phyloP scores from a whole-genome alignment of 2,113 vertebrate genomes.

The Apodemus sylvaticus region DNA sequence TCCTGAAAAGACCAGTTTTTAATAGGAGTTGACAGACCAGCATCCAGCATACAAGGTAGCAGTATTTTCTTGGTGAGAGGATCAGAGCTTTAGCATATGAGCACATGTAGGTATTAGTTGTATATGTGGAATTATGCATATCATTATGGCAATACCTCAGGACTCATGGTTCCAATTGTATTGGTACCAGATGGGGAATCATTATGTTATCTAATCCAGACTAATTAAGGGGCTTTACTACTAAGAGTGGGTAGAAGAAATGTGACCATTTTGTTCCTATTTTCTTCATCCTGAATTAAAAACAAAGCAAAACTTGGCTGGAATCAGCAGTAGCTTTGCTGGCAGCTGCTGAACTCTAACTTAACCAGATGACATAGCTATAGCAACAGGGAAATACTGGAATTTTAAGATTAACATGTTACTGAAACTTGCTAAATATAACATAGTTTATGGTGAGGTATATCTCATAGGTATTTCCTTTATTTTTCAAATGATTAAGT shows the following conservation, averaged over 20 bases:
- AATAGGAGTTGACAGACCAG: conserved; percentile 70
- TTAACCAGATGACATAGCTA: conserved; percentile 74
- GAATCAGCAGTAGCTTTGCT: conserved; percentile 38
- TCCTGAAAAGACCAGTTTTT: conserved; percentile 58
- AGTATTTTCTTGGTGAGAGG: conserved; percentile 69
- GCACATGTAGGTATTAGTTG: conserved; percentile 46
- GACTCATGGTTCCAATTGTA: conserved; percentile 56
- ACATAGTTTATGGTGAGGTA: conserved; percentile 52
- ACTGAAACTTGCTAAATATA: conserved; percentile 65
- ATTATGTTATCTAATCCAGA: conserved; percentile 61
- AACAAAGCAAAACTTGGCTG: conserved; percentile 62
- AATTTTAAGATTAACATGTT: conserved; percentile 66
- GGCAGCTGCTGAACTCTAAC: conserved; percentile 67
- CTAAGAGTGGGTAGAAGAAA: conserved; percentile 30
- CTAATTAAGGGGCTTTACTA: conserved; percentile 39
- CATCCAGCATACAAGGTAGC: conserved; percentile 64
- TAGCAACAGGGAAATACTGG: conserved; percentile 72
- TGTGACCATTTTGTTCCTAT: conserved; percentile 45
- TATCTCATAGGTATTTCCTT: conserved; percentile 69
- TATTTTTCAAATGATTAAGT: conserved; percentile 48
- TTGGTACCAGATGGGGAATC: conserved; percentile 69
- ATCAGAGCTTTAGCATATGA: conserved; percentile 31
- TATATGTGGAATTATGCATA: conserved; percentile 51
- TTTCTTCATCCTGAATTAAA: conserved; percentile 49
- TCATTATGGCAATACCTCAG: conserved; percentile 52